Evolutionary conservation across 2,888 invertebrate species (phyloP).

Genomic region (Clistopyga incitator): DNA sequence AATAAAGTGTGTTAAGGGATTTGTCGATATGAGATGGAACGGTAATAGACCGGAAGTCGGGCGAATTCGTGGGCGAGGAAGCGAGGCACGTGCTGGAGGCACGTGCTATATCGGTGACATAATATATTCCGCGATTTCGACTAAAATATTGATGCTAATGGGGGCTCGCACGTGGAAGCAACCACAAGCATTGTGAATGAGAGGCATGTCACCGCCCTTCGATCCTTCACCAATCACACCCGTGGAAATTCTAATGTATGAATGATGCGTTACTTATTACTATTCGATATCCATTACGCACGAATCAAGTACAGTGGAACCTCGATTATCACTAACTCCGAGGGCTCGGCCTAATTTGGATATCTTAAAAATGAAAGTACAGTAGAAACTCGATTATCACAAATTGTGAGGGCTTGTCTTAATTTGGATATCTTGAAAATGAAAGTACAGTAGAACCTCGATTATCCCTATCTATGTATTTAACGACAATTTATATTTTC

Average conservation of each 20-base stretch:
- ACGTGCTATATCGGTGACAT: conserved; percentile 4
- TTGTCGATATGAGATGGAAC: background rate
- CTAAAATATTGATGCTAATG: conserved; percentile 50
- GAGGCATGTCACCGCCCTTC: background rate
- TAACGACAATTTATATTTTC: too few species aligned
- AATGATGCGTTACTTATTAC: background rate
- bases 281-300: too few species aligned
- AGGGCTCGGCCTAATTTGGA: too few species aligned
- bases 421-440: too few species aligned
- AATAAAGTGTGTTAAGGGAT: background rate
- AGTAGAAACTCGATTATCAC: too few species aligned
- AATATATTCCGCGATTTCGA: conserved; percentile 1
- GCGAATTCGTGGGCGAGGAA: background rate
- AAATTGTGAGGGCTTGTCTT: too few species aligned
- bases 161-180: conserved; percentile 38
- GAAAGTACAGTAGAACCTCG: too few species aligned
- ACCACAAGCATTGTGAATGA: conserved; percentile 44
- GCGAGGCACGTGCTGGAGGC: background rate
- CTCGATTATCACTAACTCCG: too few species aligned
- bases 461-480: too few species aligned
- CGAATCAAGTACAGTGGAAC: too few species aligned
- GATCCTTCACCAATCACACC: background rate
- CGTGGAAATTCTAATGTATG: background rate
- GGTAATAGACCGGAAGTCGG: conserved; percentile 1
- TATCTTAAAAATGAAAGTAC: too few species aligned